Percentiles rank a stretch among this genome's conserved stretches.
Conservation (phyloP, 2,888 invertebrate genomes). For the Parnassius smintheus region DNA sequence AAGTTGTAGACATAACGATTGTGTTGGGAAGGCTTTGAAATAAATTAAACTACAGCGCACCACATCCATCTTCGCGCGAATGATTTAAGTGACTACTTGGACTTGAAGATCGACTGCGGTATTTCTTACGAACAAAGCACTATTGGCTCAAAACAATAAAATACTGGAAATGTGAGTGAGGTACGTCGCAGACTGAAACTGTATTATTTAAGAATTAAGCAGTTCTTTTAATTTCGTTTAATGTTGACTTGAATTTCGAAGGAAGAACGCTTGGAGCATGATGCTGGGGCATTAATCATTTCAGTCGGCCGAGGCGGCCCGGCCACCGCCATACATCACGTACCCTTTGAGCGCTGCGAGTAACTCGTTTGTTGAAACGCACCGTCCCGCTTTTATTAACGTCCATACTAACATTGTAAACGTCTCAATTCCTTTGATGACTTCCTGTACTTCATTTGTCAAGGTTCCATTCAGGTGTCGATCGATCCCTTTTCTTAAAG, state of each 20-base stretch:
- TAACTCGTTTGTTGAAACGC: conserved; percentile 66
- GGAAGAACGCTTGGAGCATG: conserved; percentile 44
- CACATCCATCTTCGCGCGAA: conserved; percentile 38
- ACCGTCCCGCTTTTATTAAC: conserved; percentile 60
- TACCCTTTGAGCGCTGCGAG: conserved; percentile 58
- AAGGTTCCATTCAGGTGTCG: conserved; percentile 34
- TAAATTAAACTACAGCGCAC: conserved; percentile 43
- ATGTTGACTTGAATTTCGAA: conserved; percentile 34
- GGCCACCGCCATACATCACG: conserved; percentile 58
- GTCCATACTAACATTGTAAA: conserved; percentile 62
- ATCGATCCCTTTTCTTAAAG: conserved; percentile 48
- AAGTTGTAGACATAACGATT: conserved; percentile 46
- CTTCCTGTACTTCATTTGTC: conserved; percentile 64
- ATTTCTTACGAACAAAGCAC: conserved; percentile 37
- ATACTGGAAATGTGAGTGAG: conserved; percentile 9
- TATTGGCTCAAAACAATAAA: conserved; percentile 40
- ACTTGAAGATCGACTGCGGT: conserved; percentile 32
- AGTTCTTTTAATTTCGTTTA: conserved; percentile 48
- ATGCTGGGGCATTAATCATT: conserved; percentile 64
- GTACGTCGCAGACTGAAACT: conserved; percentile 3
- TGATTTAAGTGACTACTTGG: conserved; percentile 44
- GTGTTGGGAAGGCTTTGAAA: conserved; percentile 31
- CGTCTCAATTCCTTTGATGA: conserved; percentile 70
- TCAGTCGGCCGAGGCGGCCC: conserved; percentile 45
- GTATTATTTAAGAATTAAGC: conserved; percentile 47